Conservation (phyloP, 2,113 vertebrate genomes). For the Galemys pyrenaicus region DNA sequence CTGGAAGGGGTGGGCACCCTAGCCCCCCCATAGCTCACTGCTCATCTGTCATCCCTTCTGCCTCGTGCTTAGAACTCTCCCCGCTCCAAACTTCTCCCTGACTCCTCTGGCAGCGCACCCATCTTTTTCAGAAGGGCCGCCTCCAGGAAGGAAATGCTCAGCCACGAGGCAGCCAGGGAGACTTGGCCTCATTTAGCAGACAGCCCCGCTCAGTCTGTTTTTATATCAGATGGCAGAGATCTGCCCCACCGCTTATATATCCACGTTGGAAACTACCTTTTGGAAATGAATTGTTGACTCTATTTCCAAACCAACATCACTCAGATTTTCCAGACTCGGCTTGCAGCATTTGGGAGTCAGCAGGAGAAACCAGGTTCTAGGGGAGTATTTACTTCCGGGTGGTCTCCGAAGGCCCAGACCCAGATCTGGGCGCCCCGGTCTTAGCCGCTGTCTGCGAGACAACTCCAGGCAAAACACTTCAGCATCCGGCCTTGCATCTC, state of each 20-base stretch:
- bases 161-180: not conserved
- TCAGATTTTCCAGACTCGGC: not conserved
- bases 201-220: not conserved
- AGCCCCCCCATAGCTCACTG: no score
- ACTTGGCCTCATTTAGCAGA: not conserved
- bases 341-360: not conserved
- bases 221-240: not conserved
- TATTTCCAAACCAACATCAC: not conserved
- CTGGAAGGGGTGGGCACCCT: no score
- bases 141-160: not conserved
- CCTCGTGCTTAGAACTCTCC: not conserved
- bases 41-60: not conserved
- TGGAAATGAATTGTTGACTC: not conserved
- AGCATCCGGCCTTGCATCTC: accelerated
- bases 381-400: not conserved
- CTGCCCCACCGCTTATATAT: not conserved
- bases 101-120: not conserved
- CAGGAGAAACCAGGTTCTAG: not conserved
- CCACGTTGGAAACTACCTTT: not conserved
- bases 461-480: accelerated
- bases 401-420: not conserved
- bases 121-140: not conserved
- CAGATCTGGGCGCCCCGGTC: not conserved
- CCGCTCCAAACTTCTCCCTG: not conserved
- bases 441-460: not conserved